These are phyloP conservation scores for Panthera leo DNA, from an alignment of 2,113 vertebrate genomes.

Conservation along the genomic window DNA sequence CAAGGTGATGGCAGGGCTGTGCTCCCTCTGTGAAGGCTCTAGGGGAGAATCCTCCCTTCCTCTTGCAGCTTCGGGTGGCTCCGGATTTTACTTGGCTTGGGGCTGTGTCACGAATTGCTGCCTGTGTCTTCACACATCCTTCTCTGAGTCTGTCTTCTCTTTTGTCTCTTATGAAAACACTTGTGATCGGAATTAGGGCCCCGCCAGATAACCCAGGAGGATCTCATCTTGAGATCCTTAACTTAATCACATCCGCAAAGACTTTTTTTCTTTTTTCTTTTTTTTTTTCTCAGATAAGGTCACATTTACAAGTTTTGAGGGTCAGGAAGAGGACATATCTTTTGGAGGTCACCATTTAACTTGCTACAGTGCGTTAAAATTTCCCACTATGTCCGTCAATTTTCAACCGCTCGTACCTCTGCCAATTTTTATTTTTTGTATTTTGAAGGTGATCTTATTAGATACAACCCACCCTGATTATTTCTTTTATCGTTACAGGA, in stretches of 20 bases:
- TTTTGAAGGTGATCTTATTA: neutral
- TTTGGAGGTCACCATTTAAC: neutral
- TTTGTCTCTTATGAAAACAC: neutral
- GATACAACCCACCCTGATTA: neutral
- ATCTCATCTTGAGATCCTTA: neutral
- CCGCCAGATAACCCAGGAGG: neutral
- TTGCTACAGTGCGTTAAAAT: neutral
- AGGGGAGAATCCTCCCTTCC: neutral
- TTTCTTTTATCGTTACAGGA: neutral
- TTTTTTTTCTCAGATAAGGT: neutral
- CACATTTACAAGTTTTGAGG: neutral
- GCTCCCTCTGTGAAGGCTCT: neutral
- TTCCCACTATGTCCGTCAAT: neutral
- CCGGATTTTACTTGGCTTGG: no score
- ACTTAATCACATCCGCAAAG: neutral
- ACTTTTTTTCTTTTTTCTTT: neutral
- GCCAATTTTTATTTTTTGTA: neutral
- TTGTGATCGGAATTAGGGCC: neutral
- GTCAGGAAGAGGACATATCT: neutral
- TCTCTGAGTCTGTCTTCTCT: neutral
- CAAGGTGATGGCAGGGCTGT: accelerated
- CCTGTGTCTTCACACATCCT: neutral
- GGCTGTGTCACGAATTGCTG: neutral
- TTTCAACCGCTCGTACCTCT: neutral
- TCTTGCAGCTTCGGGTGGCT: neutral